phyloP scores from a whole-genome alignment of 2,113 vertebrate species.

The Mustela nigripes region DNA sequence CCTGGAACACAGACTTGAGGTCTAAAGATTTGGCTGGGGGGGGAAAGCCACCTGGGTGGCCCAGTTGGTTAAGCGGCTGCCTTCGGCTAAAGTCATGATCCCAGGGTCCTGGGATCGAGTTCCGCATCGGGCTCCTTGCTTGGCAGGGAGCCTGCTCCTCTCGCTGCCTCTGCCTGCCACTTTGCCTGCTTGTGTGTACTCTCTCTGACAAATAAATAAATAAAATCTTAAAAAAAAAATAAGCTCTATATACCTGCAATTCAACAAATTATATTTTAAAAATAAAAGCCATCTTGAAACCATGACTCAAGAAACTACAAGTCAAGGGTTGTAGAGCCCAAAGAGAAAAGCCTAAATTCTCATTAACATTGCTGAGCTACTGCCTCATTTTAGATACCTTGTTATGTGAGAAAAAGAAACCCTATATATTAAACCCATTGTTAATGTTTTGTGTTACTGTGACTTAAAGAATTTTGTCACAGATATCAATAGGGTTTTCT shows the following conservation, averaged over 20 bases:
- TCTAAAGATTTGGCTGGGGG: neutral
- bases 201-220: no score
- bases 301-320: neutral
- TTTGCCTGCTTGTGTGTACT: no score
- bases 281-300: neutral
- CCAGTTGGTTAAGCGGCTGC: no score
- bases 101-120: no score
- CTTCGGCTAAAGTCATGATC: no score
- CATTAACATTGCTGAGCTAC: neutral
- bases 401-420: conserved; percentile 32
- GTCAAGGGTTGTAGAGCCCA: neutral
- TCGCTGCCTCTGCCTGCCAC: no score
- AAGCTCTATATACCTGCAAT: no score
- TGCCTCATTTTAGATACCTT: conserved; percentile 13
- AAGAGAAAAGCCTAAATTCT: conserved; percentile 23
- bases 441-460: conserved; percentile 44
- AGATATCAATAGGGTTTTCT: neutral
- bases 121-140: no score
- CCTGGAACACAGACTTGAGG: conserved; percentile 37
- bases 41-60: neutral
- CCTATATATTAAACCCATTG: conserved; percentile 18
- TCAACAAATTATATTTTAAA: neutral
- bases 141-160: no score
- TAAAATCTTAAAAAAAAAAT: no score
- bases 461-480: conserved; percentile 35